phyloP scores from a whole-genome alignment of 1,140 invertebrate genomes.

The Frieseomelitta varia region DNA sequence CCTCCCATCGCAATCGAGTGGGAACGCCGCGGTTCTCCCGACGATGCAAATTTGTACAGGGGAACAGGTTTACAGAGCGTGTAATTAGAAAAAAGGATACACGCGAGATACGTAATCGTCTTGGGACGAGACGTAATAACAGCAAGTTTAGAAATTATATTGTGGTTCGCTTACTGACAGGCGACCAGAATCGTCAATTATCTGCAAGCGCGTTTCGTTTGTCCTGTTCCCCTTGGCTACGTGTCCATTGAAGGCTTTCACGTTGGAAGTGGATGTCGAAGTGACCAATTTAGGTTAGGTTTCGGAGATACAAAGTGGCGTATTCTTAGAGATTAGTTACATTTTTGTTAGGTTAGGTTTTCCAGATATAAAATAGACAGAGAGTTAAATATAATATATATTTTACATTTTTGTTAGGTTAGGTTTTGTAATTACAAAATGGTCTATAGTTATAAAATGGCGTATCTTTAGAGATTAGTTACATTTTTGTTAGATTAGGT shows the following conservation, averaged over 20 bases:
- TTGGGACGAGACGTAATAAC: conserved; percentile 35
- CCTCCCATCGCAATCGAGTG: background rate
- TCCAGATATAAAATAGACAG: too few relatives aligned
- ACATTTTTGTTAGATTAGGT: too few relatives aligned
- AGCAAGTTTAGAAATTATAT: conserved; percentile 38
- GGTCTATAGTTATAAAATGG: too few relatives aligned
- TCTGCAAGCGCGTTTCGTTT: conserved; percentile 6
- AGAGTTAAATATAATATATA: too few relatives aligned
- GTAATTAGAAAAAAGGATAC: conserved; percentile 46
- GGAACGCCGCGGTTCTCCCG: conserved; percentile 12
- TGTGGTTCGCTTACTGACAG: conserved; percentile 7
- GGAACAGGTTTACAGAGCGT: conserved; percentile 35
- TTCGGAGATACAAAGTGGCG: too few relatives aligned
- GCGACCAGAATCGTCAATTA: conserved; percentile 26
- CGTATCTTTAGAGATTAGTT: too few relatives aligned
- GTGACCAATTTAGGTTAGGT: too few relatives aligned
- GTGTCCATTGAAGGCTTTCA: background rate
- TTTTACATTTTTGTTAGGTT: too few relatives aligned
- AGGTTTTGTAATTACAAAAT: too few relatives aligned
- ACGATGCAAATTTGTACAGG: conserved; percentile 41
- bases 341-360: too few relatives aligned
- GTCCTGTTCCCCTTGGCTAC: background rate
- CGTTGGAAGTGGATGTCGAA: too few relatives aligned
- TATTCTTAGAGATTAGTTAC: too few relatives aligned
- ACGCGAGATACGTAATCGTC: conserved; percentile 29